Conservation (phyloP, 1,140 invertebrate species). For the Sycophila sp. region DNA sequence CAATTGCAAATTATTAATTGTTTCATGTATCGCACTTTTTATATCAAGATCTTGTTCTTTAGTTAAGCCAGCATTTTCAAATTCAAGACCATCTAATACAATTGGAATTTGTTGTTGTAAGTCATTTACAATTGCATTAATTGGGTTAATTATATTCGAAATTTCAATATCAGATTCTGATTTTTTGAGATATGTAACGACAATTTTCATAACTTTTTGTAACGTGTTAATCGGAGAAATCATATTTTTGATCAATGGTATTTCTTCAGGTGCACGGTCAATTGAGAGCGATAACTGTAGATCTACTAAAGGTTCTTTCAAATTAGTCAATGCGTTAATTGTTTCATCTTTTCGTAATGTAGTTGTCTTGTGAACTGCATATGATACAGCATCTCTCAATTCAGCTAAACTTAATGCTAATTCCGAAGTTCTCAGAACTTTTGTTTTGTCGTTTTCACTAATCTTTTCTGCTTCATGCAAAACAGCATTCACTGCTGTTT, state of each 20-base stretch:
- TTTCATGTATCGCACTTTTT: slow-evolving; percentile 18
- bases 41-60: slow-evolving; percentile 16
- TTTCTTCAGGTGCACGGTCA: slow-evolving; percentile 40
- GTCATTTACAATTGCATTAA: slow-evolving; percentile 48
- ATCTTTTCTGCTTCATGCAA: slow-evolving; percentile 49
- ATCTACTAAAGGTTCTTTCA: slow-evolving; percentile 52
- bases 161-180: slow-evolving; percentile 34
- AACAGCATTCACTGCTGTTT: slow-evolving; percentile 50
- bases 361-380: slow-evolving; percentile 53
- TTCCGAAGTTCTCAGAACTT: slow-evolving; percentile 26
- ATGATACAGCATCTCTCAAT: slow-evolving; percentile 53
- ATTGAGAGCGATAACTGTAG: slow-evolving; percentile 47
- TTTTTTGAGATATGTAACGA: slow-evolving; percentile 37
- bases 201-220: slow-evolving; percentile 45
- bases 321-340: slow-evolving; percentile 49
- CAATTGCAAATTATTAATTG: slow-evolving; percentile 42
- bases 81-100: slow-evolving; percentile 40
- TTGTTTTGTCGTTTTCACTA: slow-evolving; percentile 14
- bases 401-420: slow-evolving; percentile 48
- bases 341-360: slow-evolving; percentile 52
- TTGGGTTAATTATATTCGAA: slow-evolving; percentile 37
- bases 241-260: slow-evolving; percentile 46
- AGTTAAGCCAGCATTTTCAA: too few relatives aligned
- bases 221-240: slow-evolving; percentile 46
- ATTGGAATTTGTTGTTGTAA: slow-evolving; percentile 48